Evolutionary conservation across 2,797 vertebrate genomes (phyloP).

Genomic region (Lagodon rhomboides): DNA sequence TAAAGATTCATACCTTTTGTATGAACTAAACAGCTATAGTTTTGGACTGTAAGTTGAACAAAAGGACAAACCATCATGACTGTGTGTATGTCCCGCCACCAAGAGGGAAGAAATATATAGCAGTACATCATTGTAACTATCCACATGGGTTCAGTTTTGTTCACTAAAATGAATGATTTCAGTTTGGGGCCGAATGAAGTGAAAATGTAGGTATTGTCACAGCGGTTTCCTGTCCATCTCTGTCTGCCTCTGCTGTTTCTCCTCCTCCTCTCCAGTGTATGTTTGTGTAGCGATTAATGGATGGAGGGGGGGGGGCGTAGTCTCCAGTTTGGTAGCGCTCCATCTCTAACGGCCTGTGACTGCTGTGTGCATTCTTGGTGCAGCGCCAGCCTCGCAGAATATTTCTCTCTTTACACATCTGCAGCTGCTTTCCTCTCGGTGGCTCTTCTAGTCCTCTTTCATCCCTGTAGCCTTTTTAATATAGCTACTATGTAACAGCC

Average conservation of each 20-base stretch:
- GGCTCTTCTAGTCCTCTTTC: constrained; percentile 29
- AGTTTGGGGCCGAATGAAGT: background rate
- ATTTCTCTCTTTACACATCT: constrained; percentile 78
- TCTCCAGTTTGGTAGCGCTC: constrained; percentile 68
- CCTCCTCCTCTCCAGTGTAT: constrained; percentile 54
- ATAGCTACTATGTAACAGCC: background rate
- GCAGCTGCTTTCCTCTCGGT: constrained; percentile 65
- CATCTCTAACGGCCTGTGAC: constrained; percentile 75
- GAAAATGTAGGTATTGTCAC: constrained; percentile 9
- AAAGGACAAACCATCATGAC: background rate
- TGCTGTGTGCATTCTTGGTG: constrained; percentile 81
- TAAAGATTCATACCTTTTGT: no score
- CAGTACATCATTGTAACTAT: background rate
- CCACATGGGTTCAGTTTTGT: background rate
- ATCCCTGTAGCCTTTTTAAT: constrained; percentile 26
- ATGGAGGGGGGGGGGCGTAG: constrained; percentile 64
- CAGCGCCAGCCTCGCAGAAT: constrained; percentile 72
- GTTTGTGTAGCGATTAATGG: constrained; percentile 74
- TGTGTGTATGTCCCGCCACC: background rate
- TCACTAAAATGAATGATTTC: background rate
- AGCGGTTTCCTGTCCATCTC: constrained; percentile 22
- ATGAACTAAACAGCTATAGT: background rate
- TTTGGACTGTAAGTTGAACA: background rate
- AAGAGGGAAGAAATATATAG: background rate
- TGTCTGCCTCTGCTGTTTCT: constrained; percentile 30